A percentile compares a stretch with the other conserved stretches of the same genome.
Conservation (phyloP, 2,888 invertebrate genomes). For the Sylvicola cinctus region DNA sequence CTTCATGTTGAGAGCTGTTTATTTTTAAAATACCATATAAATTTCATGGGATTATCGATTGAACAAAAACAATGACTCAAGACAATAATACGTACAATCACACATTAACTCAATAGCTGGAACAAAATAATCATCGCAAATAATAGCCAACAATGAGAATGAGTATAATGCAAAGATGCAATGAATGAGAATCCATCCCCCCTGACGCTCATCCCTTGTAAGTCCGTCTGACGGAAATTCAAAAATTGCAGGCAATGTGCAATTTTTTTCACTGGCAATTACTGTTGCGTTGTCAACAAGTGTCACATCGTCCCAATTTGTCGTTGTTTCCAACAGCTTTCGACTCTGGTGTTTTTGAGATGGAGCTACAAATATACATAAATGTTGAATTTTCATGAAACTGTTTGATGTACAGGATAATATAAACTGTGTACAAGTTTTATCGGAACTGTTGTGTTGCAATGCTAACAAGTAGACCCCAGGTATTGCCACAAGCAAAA, state of each 20-base stretch:
- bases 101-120: constrained; percentile 64
- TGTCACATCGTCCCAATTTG: too few relatives aligned
- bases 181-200: constrained; percentile 13
- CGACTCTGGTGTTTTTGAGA: too few relatives aligned
- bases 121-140: constrained; percentile 80
- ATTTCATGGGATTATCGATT: background rate
- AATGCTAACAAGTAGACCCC: constrained; percentile 1
- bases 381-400: too few relatives aligned
- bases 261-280: constrained; percentile 29
- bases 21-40: background rate
- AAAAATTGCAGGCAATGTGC: constrained; percentile 51
- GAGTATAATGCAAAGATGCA: constrained; percentile 34
- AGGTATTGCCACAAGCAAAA: background rate
- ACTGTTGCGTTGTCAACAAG: too few relatives aligned
- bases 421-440: too few relatives aligned
- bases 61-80: background rate
- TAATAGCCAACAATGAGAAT: constrained; percentile 56
- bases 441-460: too few relatives aligned
- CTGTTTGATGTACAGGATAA: too few relatives aligned
- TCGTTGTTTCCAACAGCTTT: too few relatives aligned
- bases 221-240: constrained; percentile 65
- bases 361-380: too few relatives aligned
- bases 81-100: constrained; percentile 7
- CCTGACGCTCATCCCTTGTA: constrained; percentile 38
- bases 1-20: constrained; percentile 1